These are phyloP conservation scores for Muntiacus muntjak DNA, from an alignment of 2,113 vertebrate species.

Conservation along the genomic window DNA sequence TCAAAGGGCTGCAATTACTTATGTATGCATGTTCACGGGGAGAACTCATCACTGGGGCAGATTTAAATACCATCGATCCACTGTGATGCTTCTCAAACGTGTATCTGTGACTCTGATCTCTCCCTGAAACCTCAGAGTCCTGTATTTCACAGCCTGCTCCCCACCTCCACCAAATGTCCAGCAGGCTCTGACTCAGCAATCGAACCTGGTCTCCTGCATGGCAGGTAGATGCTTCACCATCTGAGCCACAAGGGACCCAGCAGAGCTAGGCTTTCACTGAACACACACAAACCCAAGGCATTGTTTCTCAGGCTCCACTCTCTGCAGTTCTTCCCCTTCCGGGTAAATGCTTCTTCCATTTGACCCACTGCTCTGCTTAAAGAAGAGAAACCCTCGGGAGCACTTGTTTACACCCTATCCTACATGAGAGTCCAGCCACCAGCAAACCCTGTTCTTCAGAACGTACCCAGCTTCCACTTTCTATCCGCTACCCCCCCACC, in stretches of 20 bases:
- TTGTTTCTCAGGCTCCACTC: fast-evolving
- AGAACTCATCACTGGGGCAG: background rate
- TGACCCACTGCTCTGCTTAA: background rate
- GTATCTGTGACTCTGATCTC: fast-evolving
- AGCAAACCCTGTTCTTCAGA: background rate
- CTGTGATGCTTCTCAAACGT: background rate
- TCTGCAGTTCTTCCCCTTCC: fast-evolving
- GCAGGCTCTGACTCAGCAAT: background rate
- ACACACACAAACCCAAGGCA: fast-evolving
- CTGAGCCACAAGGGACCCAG: background rate
- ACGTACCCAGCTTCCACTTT: background rate
- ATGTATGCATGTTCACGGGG: fast-evolving
- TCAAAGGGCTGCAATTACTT: background rate
- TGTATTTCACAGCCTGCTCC: too few species aligned
- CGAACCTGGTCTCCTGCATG: background rate
- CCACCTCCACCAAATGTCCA: background rate
- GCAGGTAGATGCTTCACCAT: background rate
- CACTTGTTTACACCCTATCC: background rate
- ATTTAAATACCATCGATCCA: background rate
- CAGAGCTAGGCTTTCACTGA: background rate
- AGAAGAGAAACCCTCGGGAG: background rate
- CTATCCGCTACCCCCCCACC: fast-evolving
- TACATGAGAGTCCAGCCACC: background rate
- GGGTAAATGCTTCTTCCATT: background rate
- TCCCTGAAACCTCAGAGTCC: background rate